These are phyloP conservation scores for Rhabdomys pumilio DNA, from an alignment of 2,797 vertebrate species.

Conservation along the genomic window DNA sequence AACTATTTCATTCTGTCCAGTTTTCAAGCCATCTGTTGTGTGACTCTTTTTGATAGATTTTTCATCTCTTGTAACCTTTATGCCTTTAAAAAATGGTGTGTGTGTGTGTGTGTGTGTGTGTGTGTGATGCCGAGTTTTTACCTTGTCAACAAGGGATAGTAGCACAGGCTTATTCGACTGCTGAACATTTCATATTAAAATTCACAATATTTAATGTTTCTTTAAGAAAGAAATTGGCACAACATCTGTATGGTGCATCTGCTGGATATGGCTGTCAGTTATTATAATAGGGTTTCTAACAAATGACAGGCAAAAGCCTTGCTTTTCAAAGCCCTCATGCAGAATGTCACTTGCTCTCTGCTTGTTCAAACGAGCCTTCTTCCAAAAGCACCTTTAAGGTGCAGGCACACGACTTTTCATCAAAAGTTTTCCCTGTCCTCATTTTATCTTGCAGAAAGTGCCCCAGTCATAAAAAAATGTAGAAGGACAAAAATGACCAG, in stretches of 20 bases:
- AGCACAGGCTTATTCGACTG: slow-evolving; percentile 55
- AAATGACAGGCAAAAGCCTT: slow-evolving; percentile 82
- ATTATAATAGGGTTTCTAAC: slow-evolving; percentile 86
- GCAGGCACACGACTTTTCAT: slow-evolving; percentile 78
- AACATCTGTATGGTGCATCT: slow-evolving; percentile 72
- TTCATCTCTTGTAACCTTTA: slow-evolving; percentile 67
- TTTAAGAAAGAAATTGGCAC: slow-evolving; percentile 75
- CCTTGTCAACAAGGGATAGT: slow-evolving; percentile 75
- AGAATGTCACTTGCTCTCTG: slow-evolving; percentile 81
- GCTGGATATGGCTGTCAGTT: slow-evolving; percentile 82
- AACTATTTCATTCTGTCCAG: slow-evolving; percentile 43
- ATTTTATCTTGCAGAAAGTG: slow-evolving; percentile 64
- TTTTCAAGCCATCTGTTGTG: slow-evolving; percentile 57
- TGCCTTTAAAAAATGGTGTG: neutral
- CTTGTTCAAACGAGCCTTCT: slow-evolving; percentile 78
- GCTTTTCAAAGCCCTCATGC: slow-evolving; percentile 84
- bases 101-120: slow-evolving; percentile 8
- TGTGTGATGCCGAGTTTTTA: slow-evolving; percentile 50
- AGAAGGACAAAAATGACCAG: slow-evolving; percentile 67
- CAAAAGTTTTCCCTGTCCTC: slow-evolving; percentile 79
- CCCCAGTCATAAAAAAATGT: slow-evolving; percentile 58
- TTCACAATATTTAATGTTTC: slow-evolving; percentile 79
- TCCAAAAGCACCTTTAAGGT: slow-evolving; percentile 82
- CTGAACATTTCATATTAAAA: slow-evolving; percentile 80
- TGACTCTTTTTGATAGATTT: slow-evolving; percentile 62